These are phyloP conservation scores for Rhagologus leucostigma DNA, from an alignment of 2,113 vertebrate genomes.

Conservation along the genomic window DNA sequence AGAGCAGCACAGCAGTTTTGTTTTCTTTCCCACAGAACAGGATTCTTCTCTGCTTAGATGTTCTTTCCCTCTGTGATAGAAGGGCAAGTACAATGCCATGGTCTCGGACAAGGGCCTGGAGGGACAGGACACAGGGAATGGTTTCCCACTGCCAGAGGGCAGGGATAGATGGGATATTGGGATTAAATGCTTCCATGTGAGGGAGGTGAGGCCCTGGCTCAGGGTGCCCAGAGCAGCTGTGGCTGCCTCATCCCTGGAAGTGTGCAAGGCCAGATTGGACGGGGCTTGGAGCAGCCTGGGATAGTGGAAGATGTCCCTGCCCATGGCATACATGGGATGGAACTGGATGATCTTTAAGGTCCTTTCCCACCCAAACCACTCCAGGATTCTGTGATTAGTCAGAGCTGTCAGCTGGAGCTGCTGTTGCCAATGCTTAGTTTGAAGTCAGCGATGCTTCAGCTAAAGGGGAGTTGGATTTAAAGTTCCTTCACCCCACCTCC, in stretches of 20 bases:
- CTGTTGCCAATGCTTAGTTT: background rate
- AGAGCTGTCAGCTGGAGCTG: background rate
- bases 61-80: background rate
- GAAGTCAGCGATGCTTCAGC: background rate
- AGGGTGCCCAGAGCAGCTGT: background rate
- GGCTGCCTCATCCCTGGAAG: background rate
- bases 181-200: rapidly evolving
- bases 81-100: background rate
- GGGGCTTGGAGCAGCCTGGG: rapidly evolving
- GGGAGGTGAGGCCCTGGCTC: background rate
- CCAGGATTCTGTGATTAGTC: background rate
- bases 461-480: background rate
- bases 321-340: background rate
- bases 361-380: background rate
- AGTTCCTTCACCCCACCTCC: background rate
- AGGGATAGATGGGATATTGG: background rate
- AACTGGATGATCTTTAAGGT: background rate
- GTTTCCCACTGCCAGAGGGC: background rate
- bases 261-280: rapidly evolving
- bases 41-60: background rate
- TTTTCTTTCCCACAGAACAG: background rate
- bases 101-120: background rate
- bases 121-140: background rate
- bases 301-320: background rate
- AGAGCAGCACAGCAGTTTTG: rapidly evolving